Percentiles rank a stretch among this genome's conserved stretches.
These are phyloP conservation scores for Onychomys torridus DNA, from an alignment of 2,797 vertebrate species.

Conservation along the genomic window DNA sequence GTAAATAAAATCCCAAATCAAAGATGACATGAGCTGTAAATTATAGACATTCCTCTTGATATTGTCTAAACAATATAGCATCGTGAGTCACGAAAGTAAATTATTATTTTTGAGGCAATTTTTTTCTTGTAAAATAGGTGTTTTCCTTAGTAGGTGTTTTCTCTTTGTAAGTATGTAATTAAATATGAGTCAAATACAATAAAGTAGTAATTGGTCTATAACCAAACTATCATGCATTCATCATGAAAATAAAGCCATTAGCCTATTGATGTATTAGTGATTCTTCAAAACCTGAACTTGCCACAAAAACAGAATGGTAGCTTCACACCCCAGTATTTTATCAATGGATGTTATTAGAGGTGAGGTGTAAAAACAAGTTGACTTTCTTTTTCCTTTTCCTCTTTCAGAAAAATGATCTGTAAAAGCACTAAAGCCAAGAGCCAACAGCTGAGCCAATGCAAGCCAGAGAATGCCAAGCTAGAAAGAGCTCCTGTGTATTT, in stretches of 20 bases:
- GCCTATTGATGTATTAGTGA: neutral
- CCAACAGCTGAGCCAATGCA: conserved; percentile 35
- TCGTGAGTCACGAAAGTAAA: neutral
- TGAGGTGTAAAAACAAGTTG: conserved; percentile 13
- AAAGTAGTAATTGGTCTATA: neutral
- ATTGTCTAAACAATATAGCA: neutral
- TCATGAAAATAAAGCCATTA: conserved; percentile 1
- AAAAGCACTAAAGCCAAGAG: conserved; percentile 56
- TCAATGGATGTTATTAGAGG: conserved; percentile 34
- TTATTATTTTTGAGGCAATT: conserved; percentile 2
- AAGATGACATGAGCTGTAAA: neutral
- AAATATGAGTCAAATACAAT: conserved; percentile 1
- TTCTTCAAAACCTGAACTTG: conserved; percentile 53
- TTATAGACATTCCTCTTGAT: neutral
- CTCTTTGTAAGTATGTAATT: conserved; percentile 31
- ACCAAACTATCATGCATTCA: neutral
- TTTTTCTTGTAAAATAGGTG: neutral
- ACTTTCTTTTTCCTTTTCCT: conserved; percentile 52
- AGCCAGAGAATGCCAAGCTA: neutral
- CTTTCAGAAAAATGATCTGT: conserved; percentile 54
- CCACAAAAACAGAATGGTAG: conserved; percentile 14
- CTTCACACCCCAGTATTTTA: neutral
- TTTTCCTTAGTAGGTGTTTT: neutral
- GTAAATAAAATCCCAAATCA: conserved; percentile 42
- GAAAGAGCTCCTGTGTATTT: conserved; percentile 53